phyloP scores from a whole-genome alignment of 2,113 vertebrate species.

The Syngnathoides biaculeatus region DNA sequence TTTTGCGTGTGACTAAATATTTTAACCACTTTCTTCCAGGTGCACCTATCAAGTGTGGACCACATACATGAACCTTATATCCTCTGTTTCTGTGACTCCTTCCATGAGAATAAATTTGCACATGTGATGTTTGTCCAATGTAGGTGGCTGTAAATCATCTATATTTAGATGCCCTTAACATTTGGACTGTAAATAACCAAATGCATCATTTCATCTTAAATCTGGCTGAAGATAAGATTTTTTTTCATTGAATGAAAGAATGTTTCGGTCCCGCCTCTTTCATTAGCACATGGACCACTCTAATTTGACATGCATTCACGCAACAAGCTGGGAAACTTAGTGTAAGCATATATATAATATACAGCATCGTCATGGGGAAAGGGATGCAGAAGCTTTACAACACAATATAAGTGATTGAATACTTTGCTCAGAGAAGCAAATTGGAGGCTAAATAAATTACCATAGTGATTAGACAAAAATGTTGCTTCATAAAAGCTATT shows the following conservation, averaged over 20 bases:
- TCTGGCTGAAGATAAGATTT: conserved; percentile 57
- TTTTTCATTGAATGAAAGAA: conserved; percentile 64
- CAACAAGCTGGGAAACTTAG: conserved; percentile 60
- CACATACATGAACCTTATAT: not conserved
- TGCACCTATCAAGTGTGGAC: not conserved
- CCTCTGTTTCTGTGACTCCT: conserved; percentile 9
- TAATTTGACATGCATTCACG: conserved; percentile 60
- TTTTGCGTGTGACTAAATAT: not conserved
- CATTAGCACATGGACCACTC: conserved; percentile 55
- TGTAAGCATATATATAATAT: conserved; percentile 57
- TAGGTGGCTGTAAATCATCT: conserved; percentile 39
- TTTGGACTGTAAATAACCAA: conserved; percentile 64
- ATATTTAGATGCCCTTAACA: conserved; percentile 71
- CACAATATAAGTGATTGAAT: conserved; percentile 58
- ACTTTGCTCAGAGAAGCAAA: conserved; percentile 42
- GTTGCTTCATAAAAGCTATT: conserved; percentile 48
- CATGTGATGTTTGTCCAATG: conserved; percentile 25
- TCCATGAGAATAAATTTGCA: conserved; percentile 29
- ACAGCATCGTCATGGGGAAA: conserved; percentile 44
- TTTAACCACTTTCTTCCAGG: not conserved
- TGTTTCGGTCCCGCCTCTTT: conserved; percentile 53
- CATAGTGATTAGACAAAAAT: conserved; percentile 43
- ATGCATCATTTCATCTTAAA: conserved; percentile 72
- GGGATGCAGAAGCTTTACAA: conserved; percentile 19
- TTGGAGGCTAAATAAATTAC: conserved; percentile 55